Percentiles rank a stretch among this genome's conserved stretches.
These are phyloP conservation scores for Hyalella azteca DNA, from an alignment of 2,888 invertebrate species.

Conservation along the genomic window DNA sequence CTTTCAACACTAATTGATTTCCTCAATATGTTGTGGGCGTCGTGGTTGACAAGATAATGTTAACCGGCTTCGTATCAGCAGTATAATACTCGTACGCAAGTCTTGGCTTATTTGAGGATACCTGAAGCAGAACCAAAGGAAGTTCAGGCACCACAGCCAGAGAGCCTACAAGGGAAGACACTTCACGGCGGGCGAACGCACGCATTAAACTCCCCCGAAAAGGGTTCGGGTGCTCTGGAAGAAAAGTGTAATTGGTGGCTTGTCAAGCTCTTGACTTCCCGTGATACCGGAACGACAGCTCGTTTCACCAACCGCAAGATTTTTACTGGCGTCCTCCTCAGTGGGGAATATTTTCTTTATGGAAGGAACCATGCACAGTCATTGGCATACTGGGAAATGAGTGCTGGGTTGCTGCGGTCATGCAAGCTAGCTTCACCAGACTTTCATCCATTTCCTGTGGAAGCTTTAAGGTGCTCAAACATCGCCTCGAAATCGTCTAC, in stretches of 20 bases:
- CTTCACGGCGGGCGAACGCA: background rate
- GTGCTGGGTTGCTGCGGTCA: background rate
- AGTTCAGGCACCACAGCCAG: background rate
- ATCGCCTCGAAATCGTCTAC: background rate
- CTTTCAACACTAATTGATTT: too few species aligned
- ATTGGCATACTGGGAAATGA: background rate
- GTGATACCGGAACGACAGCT: slow-evolving; percentile 12
- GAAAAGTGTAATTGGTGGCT: slow-evolving; percentile 13
- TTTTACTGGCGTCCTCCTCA: background rate
- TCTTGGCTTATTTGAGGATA: background rate
- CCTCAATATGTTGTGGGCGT: too few species aligned
- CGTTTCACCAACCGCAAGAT: background rate
- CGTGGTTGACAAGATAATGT: too few species aligned
- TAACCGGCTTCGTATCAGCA: too few species aligned
- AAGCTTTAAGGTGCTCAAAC: background rate
- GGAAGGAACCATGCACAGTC: background rate
- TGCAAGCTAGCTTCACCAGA: background rate
- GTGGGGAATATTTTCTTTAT: background rate
- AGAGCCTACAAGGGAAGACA: background rate
- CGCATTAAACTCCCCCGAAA: background rate
- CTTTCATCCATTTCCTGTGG: slow-evolving; percentile 16
- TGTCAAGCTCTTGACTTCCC: background rate
- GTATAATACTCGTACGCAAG: too few species aligned
- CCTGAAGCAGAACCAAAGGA: slow-evolving; percentile 7
- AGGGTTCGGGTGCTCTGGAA: slow-evolving; percentile 20